phyloP scores from a whole-genome alignment of 2,888 invertebrate genomes.

The Ennomos erosarius region DNA sequence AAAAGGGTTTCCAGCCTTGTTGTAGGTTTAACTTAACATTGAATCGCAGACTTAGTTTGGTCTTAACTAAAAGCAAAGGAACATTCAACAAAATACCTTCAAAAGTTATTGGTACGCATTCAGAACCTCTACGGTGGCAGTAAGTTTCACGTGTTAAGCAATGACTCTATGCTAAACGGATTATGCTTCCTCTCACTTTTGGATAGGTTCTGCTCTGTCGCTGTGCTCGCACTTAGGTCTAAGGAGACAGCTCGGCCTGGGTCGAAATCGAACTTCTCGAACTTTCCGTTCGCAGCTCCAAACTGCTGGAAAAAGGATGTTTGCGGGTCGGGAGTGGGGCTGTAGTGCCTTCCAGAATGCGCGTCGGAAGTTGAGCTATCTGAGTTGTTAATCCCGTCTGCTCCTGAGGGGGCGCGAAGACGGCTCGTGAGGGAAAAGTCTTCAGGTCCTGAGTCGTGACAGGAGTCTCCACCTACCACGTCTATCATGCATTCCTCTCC shows the following conservation, averaged over 20 bases:
- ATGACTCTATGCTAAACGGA: conserved; percentile 96
- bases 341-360: conserved; percentile 76
- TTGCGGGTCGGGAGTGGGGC: conserved; percentile 77
- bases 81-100: conserved; percentile 64
- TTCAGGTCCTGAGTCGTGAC: conserved; percentile 88
- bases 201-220: conserved; percentile 76
- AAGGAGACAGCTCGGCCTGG: conserved; percentile 80
- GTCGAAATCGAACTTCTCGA: conserved; percentile 82
- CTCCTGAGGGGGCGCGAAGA: conserved; percentile 84
- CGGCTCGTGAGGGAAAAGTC: conserved; percentile 86
- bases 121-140: conserved; percentile 68
- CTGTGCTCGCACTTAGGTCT: conserved; percentile 74
- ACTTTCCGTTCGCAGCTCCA: conserved; percentile 66
- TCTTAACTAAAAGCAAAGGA: conserved; percentile 63
- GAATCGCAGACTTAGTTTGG: conserved; percentile 5
- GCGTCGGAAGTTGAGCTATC: conserved; percentile 83
- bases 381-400: conserved; percentile 85
- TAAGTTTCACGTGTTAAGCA: conserved; percentile 89
- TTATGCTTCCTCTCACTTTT: conserved; percentile 88
- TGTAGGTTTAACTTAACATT: neutral
- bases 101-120: conserved; percentile 52
- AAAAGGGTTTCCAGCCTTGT: too few relatives aligned
- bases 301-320: conserved; percentile 79
- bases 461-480: conserved; percentile 93
- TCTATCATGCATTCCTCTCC: conserved; percentile 92